Evolutionary conservation across 2,888 invertebrate species (phyloP), one percentile per base, ranked within the genome.

Genomic region (Apamea sordens): DNA sequence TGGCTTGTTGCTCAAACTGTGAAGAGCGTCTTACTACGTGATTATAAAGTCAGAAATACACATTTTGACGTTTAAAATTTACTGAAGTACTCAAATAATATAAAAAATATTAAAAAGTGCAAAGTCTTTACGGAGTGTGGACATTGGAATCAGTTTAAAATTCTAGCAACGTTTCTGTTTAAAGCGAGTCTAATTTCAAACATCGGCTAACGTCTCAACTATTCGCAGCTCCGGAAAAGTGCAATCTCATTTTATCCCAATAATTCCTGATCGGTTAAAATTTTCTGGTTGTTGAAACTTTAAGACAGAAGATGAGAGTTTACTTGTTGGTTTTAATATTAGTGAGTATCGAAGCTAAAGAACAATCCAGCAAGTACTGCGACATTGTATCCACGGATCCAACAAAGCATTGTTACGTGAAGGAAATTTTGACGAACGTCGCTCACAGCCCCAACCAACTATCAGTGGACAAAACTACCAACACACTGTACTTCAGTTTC

Each of bases 391-490:
- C 93, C 1, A 91, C 89, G 24, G 92, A 93, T 53, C 81, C 92
- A 0, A 83, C 82, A 1, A 92, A 89, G 73, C 92, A 94, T 41
- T 96, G 96, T 79, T 96, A 92, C 73, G 84, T 92, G 3, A 95
- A 94, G 86, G 95, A 96, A 82, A 90, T 86, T 18, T 86, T 96
- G 50, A 88, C 93, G 0, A 87, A 92, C 0, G 89, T 95, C 7
- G 73, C 93, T 6, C 96, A 96, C 84, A 96, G 94, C 71, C 94
- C 96, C 0, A 95, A 96, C 86, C 96, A 96, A 89, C 87, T 96
- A 24, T 92, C 95, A 0, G 93, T 96, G 0, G 93, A 95, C 82
- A 92, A 83, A 85, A 71, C 70, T 8, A 88, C 94, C 6, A 95
- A 96, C 79, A 93, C 91, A 1, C 75, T 96, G 5, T 96, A 94